Evolutionary conservation across 2,888 invertebrate species (phyloP).

Genomic region (Pherbina coryleti): DNA sequence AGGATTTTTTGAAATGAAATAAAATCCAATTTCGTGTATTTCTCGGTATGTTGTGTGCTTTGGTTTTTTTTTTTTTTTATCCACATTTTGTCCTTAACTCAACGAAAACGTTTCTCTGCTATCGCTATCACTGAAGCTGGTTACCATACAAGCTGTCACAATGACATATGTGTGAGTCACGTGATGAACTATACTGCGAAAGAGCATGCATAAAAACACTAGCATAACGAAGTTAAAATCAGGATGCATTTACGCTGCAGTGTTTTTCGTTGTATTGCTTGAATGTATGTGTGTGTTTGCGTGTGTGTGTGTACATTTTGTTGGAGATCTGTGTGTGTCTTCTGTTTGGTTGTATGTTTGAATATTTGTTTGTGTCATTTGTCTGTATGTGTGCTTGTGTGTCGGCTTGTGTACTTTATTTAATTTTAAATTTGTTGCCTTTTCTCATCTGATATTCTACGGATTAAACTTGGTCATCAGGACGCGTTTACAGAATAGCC

Average conservation of each 20-base stretch:
- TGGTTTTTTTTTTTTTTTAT: background rate
- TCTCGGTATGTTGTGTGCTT: background rate
- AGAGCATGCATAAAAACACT: background rate
- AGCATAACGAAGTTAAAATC: slow-evolving; percentile 14
- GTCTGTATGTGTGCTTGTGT: background rate
- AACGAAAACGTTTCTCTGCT: background rate
- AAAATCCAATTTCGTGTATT: slow-evolving; percentile 13
- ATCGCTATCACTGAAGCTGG: slow-evolving; percentile 24
- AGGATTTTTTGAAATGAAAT: slow-evolving; percentile 8
- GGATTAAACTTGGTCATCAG: slow-evolving; percentile 18
- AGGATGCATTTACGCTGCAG: slow-evolving; percentile 17
- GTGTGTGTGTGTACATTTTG: background rate
- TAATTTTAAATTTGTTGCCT: slow-evolving; percentile 32
- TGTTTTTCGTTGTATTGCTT: background rate
- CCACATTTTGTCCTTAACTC: background rate
- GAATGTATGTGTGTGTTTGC: background rate
- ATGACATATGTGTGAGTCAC: slow-evolving; percentile 20
- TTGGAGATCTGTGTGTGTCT: background rate
- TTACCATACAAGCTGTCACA: slow-evolving; percentile 26
- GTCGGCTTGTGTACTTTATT: slow-evolving; percentile 18
- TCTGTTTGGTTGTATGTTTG: background rate
- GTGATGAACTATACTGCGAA: slow-evolving; percentile 27
- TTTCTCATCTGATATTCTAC: slow-evolving; percentile 9
- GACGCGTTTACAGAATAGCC: background rate
- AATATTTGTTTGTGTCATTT: background rate